These are phyloP conservation scores for Catharus minimus DNA, from an alignment of 2,113 vertebrate genomes.

Conservation along the genomic window DNA sequence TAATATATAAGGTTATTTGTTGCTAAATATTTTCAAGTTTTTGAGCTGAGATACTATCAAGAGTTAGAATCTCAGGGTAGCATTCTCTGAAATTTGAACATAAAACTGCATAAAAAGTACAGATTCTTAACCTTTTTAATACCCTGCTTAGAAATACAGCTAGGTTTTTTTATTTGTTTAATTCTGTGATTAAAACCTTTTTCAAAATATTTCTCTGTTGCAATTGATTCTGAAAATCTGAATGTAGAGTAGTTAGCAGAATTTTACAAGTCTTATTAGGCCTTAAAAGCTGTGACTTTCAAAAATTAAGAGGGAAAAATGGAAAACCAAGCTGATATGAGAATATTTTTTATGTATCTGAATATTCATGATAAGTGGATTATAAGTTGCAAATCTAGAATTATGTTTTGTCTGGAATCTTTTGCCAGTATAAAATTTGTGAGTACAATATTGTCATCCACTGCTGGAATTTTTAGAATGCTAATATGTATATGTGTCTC, in stretches of 20 bases:
- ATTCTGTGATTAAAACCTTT: neutral
- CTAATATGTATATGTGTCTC: neutral
- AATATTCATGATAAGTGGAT: rapidly evolving
- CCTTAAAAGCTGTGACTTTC: neutral
- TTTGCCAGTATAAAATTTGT: neutral
- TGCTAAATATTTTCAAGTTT: neutral
- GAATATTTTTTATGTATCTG: neutral
- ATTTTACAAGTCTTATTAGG: neutral
- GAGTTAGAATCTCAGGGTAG: neutral
- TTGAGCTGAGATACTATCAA: neutral
- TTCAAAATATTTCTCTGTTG: neutral
- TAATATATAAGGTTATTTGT: neutral
- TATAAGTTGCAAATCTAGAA: neutral
- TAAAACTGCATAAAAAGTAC: neutral
- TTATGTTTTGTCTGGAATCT: neutral
- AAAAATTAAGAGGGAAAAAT: neutral
- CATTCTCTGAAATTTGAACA: neutral
- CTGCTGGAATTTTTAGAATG: neutral
- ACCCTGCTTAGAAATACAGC: neutral
- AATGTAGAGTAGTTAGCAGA: neutral
- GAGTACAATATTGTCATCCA: neutral
- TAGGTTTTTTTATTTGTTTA: neutral
- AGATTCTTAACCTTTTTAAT: neutral
- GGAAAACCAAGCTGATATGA: neutral
- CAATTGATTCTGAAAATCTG: neutral